A percentile compares a stretch with the other conserved stretches of the same genome.
Conservation (phyloP, 2,888 invertebrate genomes). For the Spialia ferax region DNA sequence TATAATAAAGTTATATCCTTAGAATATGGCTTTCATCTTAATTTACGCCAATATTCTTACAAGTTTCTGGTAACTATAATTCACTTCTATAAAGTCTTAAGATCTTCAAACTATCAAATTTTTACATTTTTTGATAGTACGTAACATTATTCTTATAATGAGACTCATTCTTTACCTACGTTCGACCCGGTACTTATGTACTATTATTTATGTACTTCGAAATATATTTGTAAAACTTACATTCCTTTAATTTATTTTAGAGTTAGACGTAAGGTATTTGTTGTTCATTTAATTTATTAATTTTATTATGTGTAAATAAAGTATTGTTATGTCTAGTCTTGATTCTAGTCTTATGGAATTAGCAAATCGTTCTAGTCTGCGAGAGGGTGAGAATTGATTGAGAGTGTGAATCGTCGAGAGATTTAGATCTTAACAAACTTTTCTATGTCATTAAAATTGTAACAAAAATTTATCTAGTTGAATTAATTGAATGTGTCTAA, state of each 20-base stretch:
- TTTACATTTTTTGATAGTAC: not conserved
- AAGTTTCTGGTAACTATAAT: not conserved
- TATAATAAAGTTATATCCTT: not conserved
- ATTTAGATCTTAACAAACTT: conserved; percentile 42
- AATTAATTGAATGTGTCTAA: conserved; percentile 45
- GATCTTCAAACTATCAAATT: not conserved
- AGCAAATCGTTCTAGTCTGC: conserved; percentile 53
- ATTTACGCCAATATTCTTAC: conserved; percentile 37
- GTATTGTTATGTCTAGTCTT: conserved; percentile 44
- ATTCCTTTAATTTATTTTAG: conserved; percentile 53
- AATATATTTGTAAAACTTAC: conserved; percentile 43
- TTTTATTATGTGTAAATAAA: conserved; percentile 49
- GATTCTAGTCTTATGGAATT: conserved; percentile 53
- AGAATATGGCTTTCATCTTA: conserved; percentile 8
- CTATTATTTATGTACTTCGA: not conserved
- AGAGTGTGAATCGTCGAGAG: conserved; percentile 25
- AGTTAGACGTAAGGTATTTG: conserved; percentile 48
- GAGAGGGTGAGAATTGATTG: conserved; percentile 22
- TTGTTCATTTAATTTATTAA: conserved; percentile 53
- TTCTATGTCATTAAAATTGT: conserved; percentile 53
- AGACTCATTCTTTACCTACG: not conserved
- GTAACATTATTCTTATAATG: not conserved
- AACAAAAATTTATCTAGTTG: conserved; percentile 54
- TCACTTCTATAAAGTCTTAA: not conserved
- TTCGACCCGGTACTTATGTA: not conserved